Evolutionary conservation across 2,888 invertebrate genomes (phyloP).

Genomic region (Scaptomyza reducta): DNA sequence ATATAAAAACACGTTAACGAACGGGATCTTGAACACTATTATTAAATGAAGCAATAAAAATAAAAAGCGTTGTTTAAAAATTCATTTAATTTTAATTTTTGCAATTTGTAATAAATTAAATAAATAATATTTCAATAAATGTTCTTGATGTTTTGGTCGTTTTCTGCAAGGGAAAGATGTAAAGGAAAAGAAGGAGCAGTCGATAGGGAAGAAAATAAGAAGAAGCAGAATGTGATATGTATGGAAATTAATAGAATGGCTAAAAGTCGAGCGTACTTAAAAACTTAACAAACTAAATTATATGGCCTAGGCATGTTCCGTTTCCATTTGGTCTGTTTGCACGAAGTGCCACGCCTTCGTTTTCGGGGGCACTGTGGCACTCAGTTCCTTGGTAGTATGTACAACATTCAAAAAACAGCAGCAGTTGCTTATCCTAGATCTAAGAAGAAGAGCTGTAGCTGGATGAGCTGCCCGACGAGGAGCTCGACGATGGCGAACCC

Average conservation of each 20-base stretch:
- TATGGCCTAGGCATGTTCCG: constrained; percentile 75
- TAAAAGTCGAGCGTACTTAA: constrained; percentile 61
- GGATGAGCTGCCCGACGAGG: constrained; percentile 74
- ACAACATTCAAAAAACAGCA: constrained; percentile 52
- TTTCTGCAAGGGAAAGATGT: constrained; percentile 42
- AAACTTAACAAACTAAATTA: constrained; percentile 57
- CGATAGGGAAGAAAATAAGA: constrained; percentile 17
- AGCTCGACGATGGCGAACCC: constrained; percentile 79
- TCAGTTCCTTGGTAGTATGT: constrained; percentile 66
- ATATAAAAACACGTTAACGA: not conserved
- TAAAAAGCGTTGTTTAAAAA: constrained; percentile 3
- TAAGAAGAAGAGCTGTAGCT: constrained; percentile 78
- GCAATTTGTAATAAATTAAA: constrained; percentile 82
- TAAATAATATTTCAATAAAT: constrained; percentile 79
- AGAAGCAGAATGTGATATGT: constrained; percentile 13
- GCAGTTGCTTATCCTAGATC: constrained; percentile 28
- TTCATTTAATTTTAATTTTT: constrained; percentile 62
- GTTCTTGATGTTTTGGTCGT: constrained; percentile 75
- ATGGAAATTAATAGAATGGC: constrained; percentile 60
- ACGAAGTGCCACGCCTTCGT: constrained; percentile 49
- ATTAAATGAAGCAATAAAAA: constrained; percentile 5
- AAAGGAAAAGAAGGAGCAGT: constrained; percentile 3
- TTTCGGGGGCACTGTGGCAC: constrained; percentile 17
- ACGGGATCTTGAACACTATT: constrained; percentile 8
- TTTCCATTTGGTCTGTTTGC: constrained; percentile 69